These are phyloP conservation scores for Apostichopus japonicus DNA, from an alignment of 35 echinoderm and acorn worm species.

Conservation along the genomic window DNA sequence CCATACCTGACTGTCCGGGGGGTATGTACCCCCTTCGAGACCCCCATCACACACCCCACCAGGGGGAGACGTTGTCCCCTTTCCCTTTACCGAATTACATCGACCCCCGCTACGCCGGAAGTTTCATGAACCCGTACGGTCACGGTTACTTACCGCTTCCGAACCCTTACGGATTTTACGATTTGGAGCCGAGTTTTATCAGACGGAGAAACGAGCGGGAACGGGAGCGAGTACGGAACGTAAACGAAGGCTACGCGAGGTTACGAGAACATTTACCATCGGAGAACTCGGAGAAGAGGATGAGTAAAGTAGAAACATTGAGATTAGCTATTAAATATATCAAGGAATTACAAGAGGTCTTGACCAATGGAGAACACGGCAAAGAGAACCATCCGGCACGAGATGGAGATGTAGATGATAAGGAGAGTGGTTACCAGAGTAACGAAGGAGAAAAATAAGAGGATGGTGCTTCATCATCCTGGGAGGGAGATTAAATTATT, in stretches of 20 bases:
- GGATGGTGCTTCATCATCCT: background rate
- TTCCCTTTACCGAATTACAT: slow-evolving; percentile 88
- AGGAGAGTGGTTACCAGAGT: slow-evolving; percentile 73
- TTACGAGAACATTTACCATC: slow-evolving; percentile 86
- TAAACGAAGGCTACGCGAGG: slow-evolving; percentile 91
- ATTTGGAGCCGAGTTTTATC: slow-evolving; percentile 95
- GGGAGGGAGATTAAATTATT: no score
- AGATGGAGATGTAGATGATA: slow-evolving; percentile 57
- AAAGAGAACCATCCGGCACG: slow-evolving; percentile 69
- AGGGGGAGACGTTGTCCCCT: slow-evolving; percentile 37
- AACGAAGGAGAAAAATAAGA: slow-evolving; percentile 64
- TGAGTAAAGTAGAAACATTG: slow-evolving; percentile 95
- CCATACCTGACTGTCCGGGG: slow-evolving; percentile 83
- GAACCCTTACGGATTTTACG: slow-evolving; percentile 91
- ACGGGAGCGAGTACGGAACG: slow-evolving; percentile 86
- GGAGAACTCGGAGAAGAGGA: slow-evolving; percentile 92
- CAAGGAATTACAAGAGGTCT: slow-evolving; percentile 88
- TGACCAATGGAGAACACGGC: slow-evolving; percentile 67
- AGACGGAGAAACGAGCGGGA: slow-evolving; percentile 92
- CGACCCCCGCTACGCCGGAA: slow-evolving; percentile 81
- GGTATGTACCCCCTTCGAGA: slow-evolving; percentile 89
- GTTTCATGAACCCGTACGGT: slow-evolving; percentile 87
- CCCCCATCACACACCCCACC: slow-evolving; percentile 51
- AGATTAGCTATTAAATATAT: slow-evolving; percentile 92
- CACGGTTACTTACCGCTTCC: slow-evolving; percentile 84